Evolutionary conservation across 2,797 vertebrate species (phyloP).

Genomic region (Phyllotis vaccarum): DNA sequence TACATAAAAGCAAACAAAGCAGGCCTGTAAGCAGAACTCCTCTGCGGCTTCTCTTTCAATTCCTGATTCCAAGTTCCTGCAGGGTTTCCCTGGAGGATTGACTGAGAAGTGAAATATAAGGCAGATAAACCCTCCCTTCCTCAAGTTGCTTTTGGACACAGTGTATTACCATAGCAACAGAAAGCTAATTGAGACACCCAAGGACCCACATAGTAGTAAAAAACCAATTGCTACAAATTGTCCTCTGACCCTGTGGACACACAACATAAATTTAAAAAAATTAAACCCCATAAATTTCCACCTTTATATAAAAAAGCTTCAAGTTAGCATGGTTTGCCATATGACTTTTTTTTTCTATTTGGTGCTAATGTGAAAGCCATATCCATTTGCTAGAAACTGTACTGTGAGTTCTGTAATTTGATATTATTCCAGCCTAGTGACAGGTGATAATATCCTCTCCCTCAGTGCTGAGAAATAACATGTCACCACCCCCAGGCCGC

Average conservation of each 20-base stretch:
- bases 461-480: neutral
- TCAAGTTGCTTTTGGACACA: neutral
- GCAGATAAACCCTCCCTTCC: neutral
- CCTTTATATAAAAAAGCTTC: neutral
- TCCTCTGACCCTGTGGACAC: neutral
- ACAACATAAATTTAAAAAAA: neutral
- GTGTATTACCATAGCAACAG: neutral
- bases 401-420: neutral
- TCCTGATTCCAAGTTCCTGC: neutral
- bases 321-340: neutral
- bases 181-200: neutral
- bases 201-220: no score
- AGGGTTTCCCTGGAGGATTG: neutral
- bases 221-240: neutral
- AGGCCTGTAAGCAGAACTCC: neutral
- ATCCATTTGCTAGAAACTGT: neutral
- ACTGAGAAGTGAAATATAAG: neutral
- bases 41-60: neutral
- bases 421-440: neutral
- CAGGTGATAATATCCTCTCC: neutral
- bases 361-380: neutral
- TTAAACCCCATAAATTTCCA: neutral
- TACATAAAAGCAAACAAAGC: neutral
- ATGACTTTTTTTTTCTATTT: neutral
- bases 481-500: neutral